Conservation (phyloP, 2,113 vertebrate genomes). For the Notothenia coriiceps region DNA sequence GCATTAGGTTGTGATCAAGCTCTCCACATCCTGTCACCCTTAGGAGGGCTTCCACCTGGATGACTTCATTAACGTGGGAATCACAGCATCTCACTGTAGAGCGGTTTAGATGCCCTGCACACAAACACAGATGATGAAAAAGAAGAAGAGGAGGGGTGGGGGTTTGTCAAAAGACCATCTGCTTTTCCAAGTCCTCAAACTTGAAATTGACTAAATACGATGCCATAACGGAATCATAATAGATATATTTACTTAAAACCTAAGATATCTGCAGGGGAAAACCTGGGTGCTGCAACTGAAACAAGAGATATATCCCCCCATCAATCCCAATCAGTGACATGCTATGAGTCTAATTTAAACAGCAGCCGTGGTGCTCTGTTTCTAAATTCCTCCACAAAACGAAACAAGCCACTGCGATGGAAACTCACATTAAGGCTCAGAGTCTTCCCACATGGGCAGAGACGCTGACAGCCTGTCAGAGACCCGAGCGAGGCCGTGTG, state of each 20-base stretch:
- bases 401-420: conserved; percentile 20
- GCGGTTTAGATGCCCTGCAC: conserved; percentile 26
- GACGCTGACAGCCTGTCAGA: conserved; percentile 76
- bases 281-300: conserved; percentile 15
- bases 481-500: conserved; percentile 38
- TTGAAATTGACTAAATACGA: conserved; percentile 25
- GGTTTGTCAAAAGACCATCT: conserved; percentile 47
- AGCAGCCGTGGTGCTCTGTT: conserved; percentile 49
- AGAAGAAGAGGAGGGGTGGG: conserved; percentile 1
- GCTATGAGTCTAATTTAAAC: conserved; percentile 43
- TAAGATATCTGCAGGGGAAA: not conserved
- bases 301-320: conserved; percentile 44
- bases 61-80: conserved; percentile 50
- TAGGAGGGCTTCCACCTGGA: conserved; percentile 68
- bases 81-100: conserved; percentile 29
- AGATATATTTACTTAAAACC: conserved; percentile 28
- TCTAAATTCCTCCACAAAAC: conserved; percentile 56
- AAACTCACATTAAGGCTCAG: conserved; percentile 55
- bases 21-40: conserved; percentile 68
- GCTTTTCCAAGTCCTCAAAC: conserved; percentile 42
- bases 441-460: conserved; percentile 68
- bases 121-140: conserved; percentile 49
- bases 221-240: conserved; percentile 21
- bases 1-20: conserved; percentile 43
- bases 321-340: conserved; percentile 42